Evolutionary conservation across 2,888 invertebrate genomes (phyloP).

Genomic region (Nephrotoma guestfalica): DNA sequence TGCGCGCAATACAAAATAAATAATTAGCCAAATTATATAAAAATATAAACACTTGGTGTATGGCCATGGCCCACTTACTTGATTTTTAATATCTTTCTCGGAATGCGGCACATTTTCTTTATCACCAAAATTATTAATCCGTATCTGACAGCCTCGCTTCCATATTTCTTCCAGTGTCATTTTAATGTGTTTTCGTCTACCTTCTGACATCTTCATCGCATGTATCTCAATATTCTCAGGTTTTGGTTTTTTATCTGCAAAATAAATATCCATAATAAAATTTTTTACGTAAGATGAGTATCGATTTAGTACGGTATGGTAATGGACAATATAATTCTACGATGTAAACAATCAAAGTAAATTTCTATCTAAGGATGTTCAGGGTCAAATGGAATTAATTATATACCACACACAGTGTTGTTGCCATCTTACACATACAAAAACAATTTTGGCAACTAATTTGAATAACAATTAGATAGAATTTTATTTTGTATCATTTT

Average conservation of each 20-base stretch:
- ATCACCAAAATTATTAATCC: slow-evolving; percentile 59
- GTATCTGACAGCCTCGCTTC: slow-evolving; percentile 49
- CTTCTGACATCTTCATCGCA: slow-evolving; percentile 37
- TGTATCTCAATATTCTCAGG: slow-evolving; percentile 54
- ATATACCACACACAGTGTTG: neutral
- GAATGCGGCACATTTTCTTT: slow-evolving; percentile 50
- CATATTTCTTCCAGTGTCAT: slow-evolving; percentile 50
- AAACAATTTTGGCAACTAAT: neutral
- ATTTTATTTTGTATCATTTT: neutral
- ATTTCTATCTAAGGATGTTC: neutral
- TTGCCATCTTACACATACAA: neutral
- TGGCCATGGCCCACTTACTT: slow-evolving; percentile 33
- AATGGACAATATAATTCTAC: neutral
- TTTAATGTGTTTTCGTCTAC: slow-evolving; percentile 43
- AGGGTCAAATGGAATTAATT: neutral
- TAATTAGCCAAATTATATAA: neutral
- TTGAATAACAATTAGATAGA: neutral
- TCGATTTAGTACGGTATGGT: neutral
- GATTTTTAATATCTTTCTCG: slow-evolving; percentile 52
- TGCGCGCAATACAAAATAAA: too few relatives aligned
- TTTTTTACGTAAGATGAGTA: neutral
- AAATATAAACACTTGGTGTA: neutral
- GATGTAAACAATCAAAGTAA: neutral
- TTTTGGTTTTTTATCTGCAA: slow-evolving; percentile 57
- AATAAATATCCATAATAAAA: slow-evolving; percentile 14